Evolutionary conservation across 1,140 invertebrate species (phyloP), one percentile per base, ranked within the genome.

Genomic region (Ceratina australensis): DNA sequence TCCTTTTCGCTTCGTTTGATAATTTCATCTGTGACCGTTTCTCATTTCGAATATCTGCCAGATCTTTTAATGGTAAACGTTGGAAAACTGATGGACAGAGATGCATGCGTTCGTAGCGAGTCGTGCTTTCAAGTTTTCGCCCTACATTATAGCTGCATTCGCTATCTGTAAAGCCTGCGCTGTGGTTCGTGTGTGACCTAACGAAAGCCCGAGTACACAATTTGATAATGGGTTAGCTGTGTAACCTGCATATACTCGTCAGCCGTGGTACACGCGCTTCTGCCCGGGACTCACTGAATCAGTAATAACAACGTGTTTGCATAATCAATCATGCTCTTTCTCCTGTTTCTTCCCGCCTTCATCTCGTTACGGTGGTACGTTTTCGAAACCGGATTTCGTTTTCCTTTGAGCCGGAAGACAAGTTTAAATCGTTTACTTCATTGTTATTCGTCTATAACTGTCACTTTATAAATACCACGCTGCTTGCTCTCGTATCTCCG

Each of bases 211-310:
- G 81, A 82, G 85, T 89, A 88, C 82, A 86, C 87, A 90, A 90
- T 89, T 88, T 89, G 89, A 90, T 90, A 90, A 90, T 89, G 88
- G 88, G 87, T 89, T 90, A 89, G 82, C 86, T 84, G 88, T 90
- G 89, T 89, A 89, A 88, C 84, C 79, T 85, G 87, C 84, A 83
- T 82, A 86, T 87, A 86, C 84, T 87, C 81, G 60, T 54, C 59
- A 47, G 68, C 47, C 75, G 61, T 80, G 79, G 75, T 80, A 82
- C 82, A 83, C 82, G 83, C 82, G 82, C 28, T 33, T 33, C 28
- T 72, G 79, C 80, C 76, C 84, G 74, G 79, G 75, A 69, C 69
- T 74, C 80, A 61, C 82, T 83, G 84, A 90, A 88, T 89, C 89
- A 83, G 82, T 87, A 87, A 90, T 90, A 90, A 89, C 85, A 85